Evolutionary conservation across 2,113 vertebrate species (phyloP), one percentile per base, ranked within the genome.

Genomic region (Nannobrachium achirus): DNA sequence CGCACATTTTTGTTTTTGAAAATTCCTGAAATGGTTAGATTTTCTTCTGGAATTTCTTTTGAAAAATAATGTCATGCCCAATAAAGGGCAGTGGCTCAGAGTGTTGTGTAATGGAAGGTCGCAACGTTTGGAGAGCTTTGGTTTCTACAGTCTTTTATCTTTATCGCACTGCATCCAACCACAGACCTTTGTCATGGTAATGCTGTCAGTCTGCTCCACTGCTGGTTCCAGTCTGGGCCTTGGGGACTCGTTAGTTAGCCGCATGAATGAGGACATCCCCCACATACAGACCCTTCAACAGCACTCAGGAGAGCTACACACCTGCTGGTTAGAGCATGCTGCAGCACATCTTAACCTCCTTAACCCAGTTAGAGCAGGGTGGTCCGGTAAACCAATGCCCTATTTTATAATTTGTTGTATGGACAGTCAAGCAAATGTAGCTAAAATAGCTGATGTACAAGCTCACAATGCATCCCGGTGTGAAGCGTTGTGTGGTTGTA

Each of bases 161-260:
- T 78, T 74, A 78, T 86, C 81, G 41, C 58, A 58, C 79, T 75
- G 66, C 79, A 84, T 86, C 75, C 56, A 41, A 66, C 56, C 75
- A 49, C 53, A 74, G 73, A 76, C 75, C 79, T 80, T 92, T 91
- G 88, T 90, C 85, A 90, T 91, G 87, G 49, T 89, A 88, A 91
- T 91, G 56, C 40, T 45, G 46, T 69, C 48, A 71, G 84, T 82
- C 86, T 88, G 81, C 69, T 61, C 75, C 78, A 77, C 86, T 79
- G 85, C 83, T 88, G 77, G 48, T 78, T 80, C 18, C 60, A 76
- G 82, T 79, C 78, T 82, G 80, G 75, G 70, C 87, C 83, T 75
- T 56, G 50, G 89, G 81, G 85, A 86, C 88, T 89, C 45, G 79
- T 86, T 90, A 84, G 75, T 71, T 80, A 69, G 78, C 58, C 61